Evolutionary conservation across 2,888 invertebrate genomes (phyloP), one percentile per base, ranked within the genome.

Genomic region (Heliconius sara): DNA sequence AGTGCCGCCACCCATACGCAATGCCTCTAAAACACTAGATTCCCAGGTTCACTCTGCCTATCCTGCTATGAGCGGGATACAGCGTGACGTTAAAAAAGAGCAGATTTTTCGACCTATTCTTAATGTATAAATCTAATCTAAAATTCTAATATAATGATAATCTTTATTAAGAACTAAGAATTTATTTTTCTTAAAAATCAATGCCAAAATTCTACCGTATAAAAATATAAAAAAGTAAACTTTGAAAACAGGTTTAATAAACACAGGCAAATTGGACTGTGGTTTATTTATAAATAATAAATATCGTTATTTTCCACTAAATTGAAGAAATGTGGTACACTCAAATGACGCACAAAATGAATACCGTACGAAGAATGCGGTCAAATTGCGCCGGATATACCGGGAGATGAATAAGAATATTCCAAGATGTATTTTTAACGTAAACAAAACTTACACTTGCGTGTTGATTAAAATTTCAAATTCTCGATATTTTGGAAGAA

Each of bases 301-400:
- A 60, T 22, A 52, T 60, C n/a, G 34, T 73, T n/a, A n/a, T 73
- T 73, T 73, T 30, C 73, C 60, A 75, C 10, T 75, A 75, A 75
- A 25, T 63, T 75, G 22, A 63, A 63, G n/a, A 63, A 43, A 43
- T 22, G 43, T 27, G 25, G 27, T 65, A 39, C 22, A 65, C 43
- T 27, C 65, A 63, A 75, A 80, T 83, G 83, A 83, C 80, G 80
- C 83, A 83, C 73, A 79, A 77, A 79, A 73, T 77, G 67, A 70
- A 77, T 79, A 81, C 79, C 77, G 73, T 72, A 79, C 47, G 66
- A 68, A 74, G 77, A 79, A 67, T 76, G 72, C 71, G 67, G 79
- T 68, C 77, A 79, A 81, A 78, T 70, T 72, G 73, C 76, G 79
- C 72, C 75, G 79, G 71, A 76, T 70, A 76, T 79, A 68, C 79